Evolutionary conservation across 1,140 invertebrate species (phyloP).

Genomic region (Conus ventricosus): DNA sequence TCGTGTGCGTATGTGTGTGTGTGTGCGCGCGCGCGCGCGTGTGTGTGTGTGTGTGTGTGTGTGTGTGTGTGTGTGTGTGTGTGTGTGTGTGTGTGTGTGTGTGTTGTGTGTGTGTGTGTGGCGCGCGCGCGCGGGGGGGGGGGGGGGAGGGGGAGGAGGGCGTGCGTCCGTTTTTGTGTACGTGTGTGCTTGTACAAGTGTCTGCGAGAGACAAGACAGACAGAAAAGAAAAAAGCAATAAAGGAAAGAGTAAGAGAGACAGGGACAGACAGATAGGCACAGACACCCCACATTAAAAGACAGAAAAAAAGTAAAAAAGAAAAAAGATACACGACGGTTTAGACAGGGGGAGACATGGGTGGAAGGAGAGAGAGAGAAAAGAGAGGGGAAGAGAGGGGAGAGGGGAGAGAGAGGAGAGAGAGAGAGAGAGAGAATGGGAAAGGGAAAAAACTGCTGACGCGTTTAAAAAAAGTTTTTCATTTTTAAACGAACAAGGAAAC

Average conservation of each 20-base stretch:
- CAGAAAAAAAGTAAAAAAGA: background rate
- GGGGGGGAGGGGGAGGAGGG: background rate
- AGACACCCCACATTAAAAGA: too few species aligned
- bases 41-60: background rate
- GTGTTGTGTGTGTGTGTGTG: background rate
- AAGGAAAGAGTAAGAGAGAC: too few species aligned
- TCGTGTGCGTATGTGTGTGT: too few species aligned
- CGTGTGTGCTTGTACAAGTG: too few species aligned
- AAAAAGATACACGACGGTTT: too few species aligned
- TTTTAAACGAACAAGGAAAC: too few species aligned
- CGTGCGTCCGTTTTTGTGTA: too few species aligned
- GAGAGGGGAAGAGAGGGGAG: background rate
- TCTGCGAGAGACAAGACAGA: background rate
- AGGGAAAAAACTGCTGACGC: background rate
- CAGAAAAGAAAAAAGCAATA: too few species aligned
- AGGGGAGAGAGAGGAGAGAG: background rate
- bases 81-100: too few species aligned
- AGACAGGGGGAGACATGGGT: background rate
- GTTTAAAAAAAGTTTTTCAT: too few species aligned
- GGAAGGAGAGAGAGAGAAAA: background rate
- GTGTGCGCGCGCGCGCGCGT: background rate
- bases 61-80: background rate
- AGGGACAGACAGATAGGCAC: too few species aligned
- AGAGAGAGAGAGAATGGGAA: background rate
- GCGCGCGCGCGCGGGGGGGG: background rate